phyloP scores from a whole-genome alignment of 2,797 vertebrate genomes.

The Euthynnus affinis region DNA sequence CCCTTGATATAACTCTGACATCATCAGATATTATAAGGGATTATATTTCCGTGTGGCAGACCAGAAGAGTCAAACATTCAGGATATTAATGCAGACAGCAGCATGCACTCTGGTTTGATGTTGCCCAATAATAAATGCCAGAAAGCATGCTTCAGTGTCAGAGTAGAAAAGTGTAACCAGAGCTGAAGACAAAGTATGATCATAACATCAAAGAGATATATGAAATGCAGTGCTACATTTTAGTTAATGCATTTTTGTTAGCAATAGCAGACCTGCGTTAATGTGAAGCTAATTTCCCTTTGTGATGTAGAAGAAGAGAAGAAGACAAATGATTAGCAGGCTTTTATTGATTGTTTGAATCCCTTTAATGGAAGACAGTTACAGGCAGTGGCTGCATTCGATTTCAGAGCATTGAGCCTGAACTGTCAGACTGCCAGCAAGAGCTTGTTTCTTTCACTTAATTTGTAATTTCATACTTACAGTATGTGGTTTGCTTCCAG shows the following conservation, averaged over 20 bases:
- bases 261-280: neutral
- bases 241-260: slow-evolving; percentile 16
- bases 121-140: slow-evolving; percentile 1
- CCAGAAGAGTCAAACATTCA: neutral
- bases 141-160: neutral
- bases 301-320: slow-evolving; percentile 15
- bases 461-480: slow-evolving; percentile 36
- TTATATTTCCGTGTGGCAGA: neutral
- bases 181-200: slow-evolving; percentile 1
- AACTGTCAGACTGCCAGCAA: neutral
- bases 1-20: neutral
- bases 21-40: neutral
- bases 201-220: neutral
- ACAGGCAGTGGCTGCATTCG: neutral
- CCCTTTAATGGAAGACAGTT: slow-evolving; percentile 20
- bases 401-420: neutral
- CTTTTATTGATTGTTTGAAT: slow-evolving; percentile 22
- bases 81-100: slow-evolving; percentile 5
- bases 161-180: neutral
- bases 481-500: slow-evolving; percentile 11
- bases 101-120: neutral
- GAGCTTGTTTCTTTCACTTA: slow-evolving; percentile 22
- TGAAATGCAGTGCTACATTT: neutral
- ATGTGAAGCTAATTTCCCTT: slow-evolving; percentile 47
- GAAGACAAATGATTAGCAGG: slow-evolving; percentile 25